A percentile compares a stretch with the other conserved stretches of the same genome.
phyloP scores from a whole-genome alignment of 2,888 invertebrate genomes.

The Caenorhabditis auriculariae region DNA sequence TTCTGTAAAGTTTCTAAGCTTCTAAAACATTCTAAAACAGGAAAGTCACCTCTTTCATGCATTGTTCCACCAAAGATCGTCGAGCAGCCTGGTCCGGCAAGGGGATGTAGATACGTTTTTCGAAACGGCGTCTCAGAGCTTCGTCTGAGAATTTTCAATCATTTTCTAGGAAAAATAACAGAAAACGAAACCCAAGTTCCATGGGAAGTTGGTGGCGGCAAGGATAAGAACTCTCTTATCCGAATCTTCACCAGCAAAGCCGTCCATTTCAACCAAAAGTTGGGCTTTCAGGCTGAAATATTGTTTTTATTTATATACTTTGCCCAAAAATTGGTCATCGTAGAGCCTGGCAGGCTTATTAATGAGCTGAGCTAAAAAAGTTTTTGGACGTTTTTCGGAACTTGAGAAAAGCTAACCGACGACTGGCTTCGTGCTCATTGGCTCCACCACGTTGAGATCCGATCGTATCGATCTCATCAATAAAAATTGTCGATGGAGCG shows the following conservation, averaged over 20 bases:
- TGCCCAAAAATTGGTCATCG: no score
- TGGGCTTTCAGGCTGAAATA: conserved; percentile 85
- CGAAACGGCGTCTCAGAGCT: conserved; percentile 85
- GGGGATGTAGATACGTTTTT: conserved; percentile 97
- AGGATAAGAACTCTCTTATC: conserved; percentile 83
- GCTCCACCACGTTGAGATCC: conserved; percentile 78
- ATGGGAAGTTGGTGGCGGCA: conserved; percentile 97
- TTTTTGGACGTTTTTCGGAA: no score
- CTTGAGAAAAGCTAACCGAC: conserved; percentile 65
- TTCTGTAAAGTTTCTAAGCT: no score
- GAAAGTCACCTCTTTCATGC: conserved; percentile 34
- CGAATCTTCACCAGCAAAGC: conserved; percentile 63
- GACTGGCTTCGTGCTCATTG: conserved; percentile 95
- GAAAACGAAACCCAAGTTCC: conserved; percentile 76
- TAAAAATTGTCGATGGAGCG: conserved; percentile 68
- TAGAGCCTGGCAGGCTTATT: no score
- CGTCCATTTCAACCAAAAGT: conserved; percentile 97
- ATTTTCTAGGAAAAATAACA: conserved; percentile 68
- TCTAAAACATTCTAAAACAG: no score
- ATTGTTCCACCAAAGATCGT: conserved; percentile 32
- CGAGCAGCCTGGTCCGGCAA: conserved; percentile 78
- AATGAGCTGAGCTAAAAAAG: no score
- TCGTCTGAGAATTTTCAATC: conserved; percentile 72
- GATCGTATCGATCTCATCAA: conserved; percentile 96
- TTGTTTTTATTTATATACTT: background rate